A percentile compares a stretch with the other conserved stretches of the same genome.
phyloP scores from a whole-genome alignment of 2,113 vertebrate genomes.

The Petrocephalus microphthalmus region DNA sequence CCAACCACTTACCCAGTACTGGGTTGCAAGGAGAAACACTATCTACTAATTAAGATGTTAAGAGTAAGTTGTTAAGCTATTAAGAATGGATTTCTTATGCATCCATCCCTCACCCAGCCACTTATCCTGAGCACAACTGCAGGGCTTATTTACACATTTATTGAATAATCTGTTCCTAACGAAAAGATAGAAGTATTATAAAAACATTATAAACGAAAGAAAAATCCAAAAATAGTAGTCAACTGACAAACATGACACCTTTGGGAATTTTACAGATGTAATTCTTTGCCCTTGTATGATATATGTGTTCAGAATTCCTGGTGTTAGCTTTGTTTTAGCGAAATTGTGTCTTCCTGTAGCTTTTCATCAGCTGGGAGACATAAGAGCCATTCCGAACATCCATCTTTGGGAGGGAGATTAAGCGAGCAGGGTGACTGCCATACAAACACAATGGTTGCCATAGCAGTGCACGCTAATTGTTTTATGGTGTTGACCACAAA shows the following conservation, averaged over 20 bases:
- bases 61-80: not conserved
- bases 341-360: not conserved
- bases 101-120: not conserved
- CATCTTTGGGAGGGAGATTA: slow-evolving; percentile 57
- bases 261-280: not conserved
- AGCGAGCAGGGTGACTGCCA: slow-evolving; percentile 51
- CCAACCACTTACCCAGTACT: not conserved
- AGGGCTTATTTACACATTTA: not conserved
- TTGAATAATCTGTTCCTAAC: not conserved
- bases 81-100: not conserved
- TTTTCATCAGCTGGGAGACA: not conserved
- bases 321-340: not conserved
- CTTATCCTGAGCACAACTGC: not conserved
- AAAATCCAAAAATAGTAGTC: slow-evolving; percentile 35
- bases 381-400: slow-evolving; percentile 39
- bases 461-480: slow-evolving; percentile 71
- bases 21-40: not conserved
- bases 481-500: slow-evolving; percentile 55
- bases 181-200: not conserved
- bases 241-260: not conserved
- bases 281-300: not conserved
- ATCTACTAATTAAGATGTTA: not conserved
- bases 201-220: slow-evolving; percentile 38
- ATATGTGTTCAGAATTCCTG: not conserved
- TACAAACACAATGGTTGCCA: slow-evolving; percentile 70